Evolutionary conservation across 2,113 vertebrate genomes (phyloP).

Genomic region (Malurus alboscapulatus): DNA sequence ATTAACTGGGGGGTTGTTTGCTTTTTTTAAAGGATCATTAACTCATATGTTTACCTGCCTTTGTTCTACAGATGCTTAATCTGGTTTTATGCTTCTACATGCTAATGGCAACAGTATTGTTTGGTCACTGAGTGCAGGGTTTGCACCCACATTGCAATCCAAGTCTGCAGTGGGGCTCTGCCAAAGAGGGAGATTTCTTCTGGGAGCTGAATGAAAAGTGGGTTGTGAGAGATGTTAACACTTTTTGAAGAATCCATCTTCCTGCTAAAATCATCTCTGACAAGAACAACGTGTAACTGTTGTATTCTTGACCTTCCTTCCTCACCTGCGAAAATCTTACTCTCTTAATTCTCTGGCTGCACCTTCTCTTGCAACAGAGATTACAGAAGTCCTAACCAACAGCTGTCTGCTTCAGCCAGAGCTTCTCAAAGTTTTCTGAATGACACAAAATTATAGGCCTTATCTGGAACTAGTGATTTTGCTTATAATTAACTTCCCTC

Average conservation of each 20-base stretch:
- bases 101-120: background rate
- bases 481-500: background rate
- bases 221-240: background rate
- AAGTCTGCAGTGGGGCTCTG: background rate
- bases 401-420: background rate
- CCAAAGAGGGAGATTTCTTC: background rate
- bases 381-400: background rate
- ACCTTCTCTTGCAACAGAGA: background rate
- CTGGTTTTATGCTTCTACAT: background rate
- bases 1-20: background rate
- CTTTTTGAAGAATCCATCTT: background rate
- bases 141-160: background rate
- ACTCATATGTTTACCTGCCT: background rate
- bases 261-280: background rate
- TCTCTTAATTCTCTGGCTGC: background rate
- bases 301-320: background rate
- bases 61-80: background rate
- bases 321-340: background rate
- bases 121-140: background rate
- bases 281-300: background rate
- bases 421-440: background rate
- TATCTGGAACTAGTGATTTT: background rate
- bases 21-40: background rate
- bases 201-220: background rate
- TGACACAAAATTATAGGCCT: background rate